Base-by-base conservation (phyloP, 2,888 invertebrate genomes). In the Leptura quadrifasciata region DNA sequence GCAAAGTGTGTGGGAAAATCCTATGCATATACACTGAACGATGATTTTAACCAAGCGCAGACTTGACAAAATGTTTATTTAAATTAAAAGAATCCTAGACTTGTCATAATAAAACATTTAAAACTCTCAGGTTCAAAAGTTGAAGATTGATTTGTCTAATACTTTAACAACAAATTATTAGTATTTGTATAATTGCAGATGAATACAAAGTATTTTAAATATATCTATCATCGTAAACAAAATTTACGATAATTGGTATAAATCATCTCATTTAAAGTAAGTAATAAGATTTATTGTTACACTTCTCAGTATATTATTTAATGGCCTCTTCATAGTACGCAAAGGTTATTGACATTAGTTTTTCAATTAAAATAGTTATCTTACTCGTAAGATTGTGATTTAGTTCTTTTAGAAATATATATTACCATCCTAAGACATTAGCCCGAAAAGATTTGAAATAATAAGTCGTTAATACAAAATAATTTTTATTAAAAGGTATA, bases 191-290 rank as follows among this genome's bases (percentile, higher is more conserved):
- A 39, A 60, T 60, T 27, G 27, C 54, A 39, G 58, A 39, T 18
- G 69, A 17, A 58, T 69, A 69, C 21, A 61, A 71, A 61, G 71
- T 71, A 71, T 71, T 61, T 71, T 31, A 61, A 71, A 71, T 71
- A 54, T 71, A 71, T 78, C 81, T 76, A 80, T 81, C 81, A 80
- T 79, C 76, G 76, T 75, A 79, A 81, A 80, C 70, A 73, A 76
- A 78, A 78, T 80, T 81, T 80, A 81, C 72, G 80, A 79, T 80
- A 80, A 81, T 79, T 79, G 80, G 76, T 78, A 81, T 81, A 81
- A 81, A 81, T 81, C 81, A 80, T 80, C 80, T 78, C 79, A 81
- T 82, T 79, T 81, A 81, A 78, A 81, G 78, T 73, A 78, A 81
- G 78, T 73, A 81, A 81, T 80, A 75, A 69, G 69, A 71, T 71